Conservation (phyloP, 2,888 invertebrate species). For the Thumatha senex region DNA sequence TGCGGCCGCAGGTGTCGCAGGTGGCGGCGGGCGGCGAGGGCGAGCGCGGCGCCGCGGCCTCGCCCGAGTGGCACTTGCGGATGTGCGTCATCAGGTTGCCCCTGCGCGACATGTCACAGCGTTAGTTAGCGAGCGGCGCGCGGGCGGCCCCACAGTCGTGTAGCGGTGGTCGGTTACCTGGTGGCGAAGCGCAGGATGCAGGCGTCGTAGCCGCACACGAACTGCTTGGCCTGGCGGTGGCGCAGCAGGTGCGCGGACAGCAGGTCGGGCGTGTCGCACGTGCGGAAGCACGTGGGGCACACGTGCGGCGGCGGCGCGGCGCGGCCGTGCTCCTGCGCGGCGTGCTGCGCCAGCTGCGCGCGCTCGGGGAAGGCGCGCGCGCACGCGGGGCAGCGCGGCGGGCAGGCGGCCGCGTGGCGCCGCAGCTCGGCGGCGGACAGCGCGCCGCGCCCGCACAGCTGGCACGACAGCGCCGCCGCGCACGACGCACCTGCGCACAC, state of each 20-base stretch:
- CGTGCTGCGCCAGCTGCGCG: slow-evolving; percentile 41
- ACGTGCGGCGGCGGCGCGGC: slow-evolving; percentile 37
- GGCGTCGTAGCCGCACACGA: slow-evolving; percentile 71
- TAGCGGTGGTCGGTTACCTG: slow-evolving; percentile 39
- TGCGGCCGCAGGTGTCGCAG: slow-evolving; percentile 56
- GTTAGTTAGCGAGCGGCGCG: background rate
- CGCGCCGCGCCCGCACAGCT: slow-evolving; percentile 26
- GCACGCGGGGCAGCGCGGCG: slow-evolving; percentile 40
- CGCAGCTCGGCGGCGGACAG: slow-evolving; percentile 10
- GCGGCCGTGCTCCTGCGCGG: slow-evolving; percentile 33
- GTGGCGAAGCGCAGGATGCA: slow-evolving; percentile 70
- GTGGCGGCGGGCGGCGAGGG: slow-evolving; percentile 7
- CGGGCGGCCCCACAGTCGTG: too few relatives aligned
- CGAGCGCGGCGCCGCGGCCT: slow-evolving; percentile 8
- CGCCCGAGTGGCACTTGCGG: slow-evolving; percentile 64
- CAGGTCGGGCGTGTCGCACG: slow-evolving; percentile 37
- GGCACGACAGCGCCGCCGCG: slow-evolving; percentile 15
- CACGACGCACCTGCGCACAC: too few relatives aligned
- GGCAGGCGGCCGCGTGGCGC: slow-evolving; percentile 40
- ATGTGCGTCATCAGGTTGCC: slow-evolving; percentile 68
- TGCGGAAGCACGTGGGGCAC: slow-evolving; percentile 55
- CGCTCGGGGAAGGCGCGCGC: slow-evolving; percentile 30
- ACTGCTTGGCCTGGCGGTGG: slow-evolving; percentile 62
- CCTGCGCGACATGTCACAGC: slow-evolving; percentile 29
- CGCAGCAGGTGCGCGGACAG: slow-evolving; percentile 59